Evolutionary conservation across 23 tunicate genomes (phyloP).

Genomic region (Botrylloides violaceus): DNA sequence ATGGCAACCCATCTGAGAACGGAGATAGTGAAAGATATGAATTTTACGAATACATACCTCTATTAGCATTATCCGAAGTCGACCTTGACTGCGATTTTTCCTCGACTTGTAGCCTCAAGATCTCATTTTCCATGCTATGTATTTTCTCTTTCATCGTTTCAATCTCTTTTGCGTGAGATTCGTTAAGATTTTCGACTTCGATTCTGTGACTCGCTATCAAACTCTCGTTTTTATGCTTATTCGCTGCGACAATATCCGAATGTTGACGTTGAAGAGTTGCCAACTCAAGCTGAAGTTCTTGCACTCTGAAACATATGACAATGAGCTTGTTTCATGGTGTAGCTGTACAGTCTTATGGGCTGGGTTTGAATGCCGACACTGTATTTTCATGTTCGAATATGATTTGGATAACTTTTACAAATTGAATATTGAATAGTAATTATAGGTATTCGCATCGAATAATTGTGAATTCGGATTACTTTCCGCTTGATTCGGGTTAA

Average conservation of each 20-base stretch:
- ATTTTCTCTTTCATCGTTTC: slow-evolving; percentile 23
- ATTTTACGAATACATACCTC: slow-evolving; percentile 7
- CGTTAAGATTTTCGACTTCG: slow-evolving; percentile 32
- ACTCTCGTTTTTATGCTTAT: slow-evolving; percentile 34
- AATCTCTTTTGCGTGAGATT: slow-evolving; percentile 30
- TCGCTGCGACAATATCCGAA: slow-evolving; percentile 37
- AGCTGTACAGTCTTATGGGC: too few relatives aligned
- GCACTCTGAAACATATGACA: slow-evolving; percentile 37
- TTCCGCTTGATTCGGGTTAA: too few relatives aligned
- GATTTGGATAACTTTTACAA: too few relatives aligned
- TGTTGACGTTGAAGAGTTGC: slow-evolving; percentile 55
- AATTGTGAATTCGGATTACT: too few relatives aligned
- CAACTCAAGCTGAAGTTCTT: slow-evolving; percentile 75
- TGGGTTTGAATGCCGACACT: too few relatives aligned
- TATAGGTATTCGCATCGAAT: too few relatives aligned
- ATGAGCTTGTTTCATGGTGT: too few relatives aligned
- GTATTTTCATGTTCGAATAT: too few relatives aligned
- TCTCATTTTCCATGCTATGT: slow-evolving; percentile 29
- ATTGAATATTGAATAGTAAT: too few relatives aligned
- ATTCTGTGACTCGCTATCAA: slow-evolving; percentile 14
- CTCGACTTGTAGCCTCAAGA: slow-evolving; percentile 24
- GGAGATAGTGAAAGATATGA: not conserved
- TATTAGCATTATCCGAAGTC: not conserved
- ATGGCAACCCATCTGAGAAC: not conserved
- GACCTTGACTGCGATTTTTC: not conserved